These are phyloP conservation scores for Protobothrops mucrosquamatus DNA, from an alignment of 2,113 vertebrate genomes.

Conservation along the genomic window DNA sequence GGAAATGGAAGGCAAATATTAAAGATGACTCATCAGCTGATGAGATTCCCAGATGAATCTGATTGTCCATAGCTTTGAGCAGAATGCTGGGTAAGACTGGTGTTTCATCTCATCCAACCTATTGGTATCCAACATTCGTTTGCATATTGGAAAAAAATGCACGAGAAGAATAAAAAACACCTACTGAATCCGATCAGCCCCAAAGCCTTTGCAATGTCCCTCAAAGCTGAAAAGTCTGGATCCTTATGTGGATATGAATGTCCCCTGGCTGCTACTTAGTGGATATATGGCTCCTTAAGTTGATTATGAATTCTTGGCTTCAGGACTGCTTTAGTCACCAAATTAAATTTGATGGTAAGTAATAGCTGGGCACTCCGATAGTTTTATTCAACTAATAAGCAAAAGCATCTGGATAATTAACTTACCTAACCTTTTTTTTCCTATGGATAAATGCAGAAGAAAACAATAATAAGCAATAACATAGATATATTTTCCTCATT, in stretches of 20 bases:
- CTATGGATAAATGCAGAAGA: conserved; percentile 52
- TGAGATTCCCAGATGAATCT: not conserved
- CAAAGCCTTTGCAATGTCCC: not conserved
- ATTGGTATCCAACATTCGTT: not conserved
- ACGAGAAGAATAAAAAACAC: conserved; percentile 3
- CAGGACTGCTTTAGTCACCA: conserved; percentile 58
- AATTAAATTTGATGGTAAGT: conserved; percentile 68
- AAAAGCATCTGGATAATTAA: conserved; percentile 62
- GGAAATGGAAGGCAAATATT: not conserved
- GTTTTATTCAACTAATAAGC: conserved; percentile 64
- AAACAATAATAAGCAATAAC: conserved; percentile 54
- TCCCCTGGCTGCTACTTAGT: conserved; percentile 19
- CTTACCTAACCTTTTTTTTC: conserved; percentile 56
- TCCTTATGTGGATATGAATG: conserved; percentile 20
- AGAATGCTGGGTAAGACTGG: not conserved
- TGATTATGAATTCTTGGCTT: conserved; percentile 45
- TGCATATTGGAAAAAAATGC: not conserved
- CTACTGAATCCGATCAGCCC: conserved; percentile 18
- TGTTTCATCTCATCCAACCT: not conserved
- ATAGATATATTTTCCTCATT: conserved; percentile 58
- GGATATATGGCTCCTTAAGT: conserved; percentile 53
- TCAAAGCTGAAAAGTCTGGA: not conserved
- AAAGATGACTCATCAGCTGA: not conserved
- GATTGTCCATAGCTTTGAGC: not conserved
- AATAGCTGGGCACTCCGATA: conserved; percentile 62